phyloP scores from a whole-genome alignment of 2,113 vertebrate genomes.

The Picathartes gymnocephalus region DNA sequence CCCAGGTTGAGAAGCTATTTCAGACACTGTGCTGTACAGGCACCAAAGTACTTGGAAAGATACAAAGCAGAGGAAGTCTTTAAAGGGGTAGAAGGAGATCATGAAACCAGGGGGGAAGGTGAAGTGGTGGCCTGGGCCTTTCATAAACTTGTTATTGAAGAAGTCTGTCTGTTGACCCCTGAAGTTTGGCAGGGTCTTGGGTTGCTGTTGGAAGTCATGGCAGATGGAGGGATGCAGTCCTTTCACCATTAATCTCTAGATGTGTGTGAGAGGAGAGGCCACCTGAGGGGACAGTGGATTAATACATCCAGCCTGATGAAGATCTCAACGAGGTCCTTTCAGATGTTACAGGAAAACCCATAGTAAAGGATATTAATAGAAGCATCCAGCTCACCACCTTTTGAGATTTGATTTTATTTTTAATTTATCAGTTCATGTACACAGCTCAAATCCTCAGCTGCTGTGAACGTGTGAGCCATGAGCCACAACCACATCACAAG shows the following conservation, averaged over 20 bases:
- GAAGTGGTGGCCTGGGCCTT: background rate
- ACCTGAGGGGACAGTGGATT: background rate
- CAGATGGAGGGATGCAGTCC: background rate
- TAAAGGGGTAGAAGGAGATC: background rate
- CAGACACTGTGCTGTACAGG: accelerated
- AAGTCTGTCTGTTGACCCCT: background rate
- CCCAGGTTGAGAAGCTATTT: background rate
- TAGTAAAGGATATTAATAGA: background rate
- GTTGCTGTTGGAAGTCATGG: background rate
- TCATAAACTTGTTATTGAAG: background rate
- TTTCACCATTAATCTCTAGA: background rate
- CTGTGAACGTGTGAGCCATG: background rate
- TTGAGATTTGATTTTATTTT: background rate
- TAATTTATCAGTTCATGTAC: background rate
- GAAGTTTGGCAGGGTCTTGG: background rate
- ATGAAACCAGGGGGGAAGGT: background rate
- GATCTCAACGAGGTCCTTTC: background rate
- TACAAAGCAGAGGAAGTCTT: background rate
- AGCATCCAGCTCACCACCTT: background rate
- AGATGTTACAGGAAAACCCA: background rate
- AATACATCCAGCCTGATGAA: background rate
- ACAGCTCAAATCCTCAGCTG: background rate
- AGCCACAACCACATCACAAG: background rate
- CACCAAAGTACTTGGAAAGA: background rate
- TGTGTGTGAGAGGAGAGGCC: accelerated